phyloP scores from a whole-genome alignment of 2,888 invertebrate species.

The Harmothoe impar region DNA sequence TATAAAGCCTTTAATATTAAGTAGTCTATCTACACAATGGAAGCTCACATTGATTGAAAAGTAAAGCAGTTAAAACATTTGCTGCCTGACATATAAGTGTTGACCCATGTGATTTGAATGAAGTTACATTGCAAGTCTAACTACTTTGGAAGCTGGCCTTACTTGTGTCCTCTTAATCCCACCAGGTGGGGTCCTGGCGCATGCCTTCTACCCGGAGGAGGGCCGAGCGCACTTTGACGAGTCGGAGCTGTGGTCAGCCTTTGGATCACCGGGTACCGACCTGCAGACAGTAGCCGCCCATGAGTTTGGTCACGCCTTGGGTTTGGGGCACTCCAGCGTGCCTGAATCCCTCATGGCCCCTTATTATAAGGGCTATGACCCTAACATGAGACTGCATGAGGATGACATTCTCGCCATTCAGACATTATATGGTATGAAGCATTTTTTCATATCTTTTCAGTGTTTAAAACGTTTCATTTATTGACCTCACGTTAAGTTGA shows the following conservation, averaged over 20 bases:
- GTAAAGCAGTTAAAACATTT: too few relatives aligned
- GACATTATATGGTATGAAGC: slow-evolving; percentile 78
- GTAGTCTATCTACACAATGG: too few relatives aligned
- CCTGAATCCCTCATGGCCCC: slow-evolving; percentile 82
- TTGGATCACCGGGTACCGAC: not conserved
- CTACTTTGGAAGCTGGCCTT: too few relatives aligned
- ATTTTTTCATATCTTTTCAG: too few relatives aligned
- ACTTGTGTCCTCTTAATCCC: too few relatives aligned
- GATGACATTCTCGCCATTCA: slow-evolving; percentile 81
- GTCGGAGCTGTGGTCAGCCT: slow-evolving; percentile 79
- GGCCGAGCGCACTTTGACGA: slow-evolving; percentile 83
- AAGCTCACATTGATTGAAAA: too few relatives aligned
- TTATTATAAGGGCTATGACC: slow-evolving; percentile 80
- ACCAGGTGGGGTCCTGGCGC: slow-evolving; percentile 80
- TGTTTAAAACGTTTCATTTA: too few relatives aligned
- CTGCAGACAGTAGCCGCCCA: slow-evolving; percentile 76
- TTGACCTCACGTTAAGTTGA: too few relatives aligned
- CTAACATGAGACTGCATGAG: slow-evolving; percentile 77
- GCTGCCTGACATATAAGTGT: too few relatives aligned
- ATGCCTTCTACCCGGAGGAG: slow-evolving; percentile 82
- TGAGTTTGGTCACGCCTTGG: slow-evolving; percentile 83
- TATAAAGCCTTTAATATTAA: too few relatives aligned
- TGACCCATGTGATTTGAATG: too few relatives aligned
- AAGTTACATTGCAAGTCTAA: too few relatives aligned
- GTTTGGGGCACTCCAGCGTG: slow-evolving; percentile 80